Evolutionary conservation across 2,113 vertebrate genomes (phyloP).

Genomic region (Coryphaenoides rupestris): DNA sequence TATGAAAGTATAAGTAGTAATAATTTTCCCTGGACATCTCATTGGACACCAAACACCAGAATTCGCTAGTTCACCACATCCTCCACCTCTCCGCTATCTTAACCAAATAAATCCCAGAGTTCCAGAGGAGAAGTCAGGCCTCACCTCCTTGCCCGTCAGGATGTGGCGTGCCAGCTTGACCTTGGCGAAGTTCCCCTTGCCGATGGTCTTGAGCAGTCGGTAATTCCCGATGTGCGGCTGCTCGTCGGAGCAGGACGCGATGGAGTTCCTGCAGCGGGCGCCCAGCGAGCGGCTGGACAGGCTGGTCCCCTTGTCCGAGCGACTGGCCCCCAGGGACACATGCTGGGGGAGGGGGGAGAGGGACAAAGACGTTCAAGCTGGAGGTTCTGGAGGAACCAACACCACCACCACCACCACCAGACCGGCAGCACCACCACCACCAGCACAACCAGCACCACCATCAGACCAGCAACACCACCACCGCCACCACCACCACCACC

Average conservation of each 20-base stretch:
- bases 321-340: conserved; percentile 81
- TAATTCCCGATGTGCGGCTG: conserved; percentile 93
- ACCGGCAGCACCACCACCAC: too few relatives aligned
- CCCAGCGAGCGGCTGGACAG: conserved; percentile 89
- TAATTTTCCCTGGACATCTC: too few relatives aligned
- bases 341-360: conserved; percentile 63
- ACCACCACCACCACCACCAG: conserved; percentile 8
- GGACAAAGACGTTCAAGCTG: conserved; percentile 10
- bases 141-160: conserved; percentile 86
- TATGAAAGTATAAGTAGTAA: too few relatives aligned
- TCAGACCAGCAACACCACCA: too few relatives aligned
- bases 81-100: too few relatives aligned
- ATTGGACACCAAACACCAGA: too few relatives aligned
- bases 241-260: conserved; percentile 88
- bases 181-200: conserved; percentile 94
- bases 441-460: background rate
- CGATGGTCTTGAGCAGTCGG: conserved; percentile 89
- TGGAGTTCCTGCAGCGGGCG: conserved; percentile 87
- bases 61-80: too few relatives aligned
- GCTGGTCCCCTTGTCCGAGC: conserved; percentile 86
- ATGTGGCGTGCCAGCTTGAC: conserved; percentile 91
- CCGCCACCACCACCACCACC: too few relatives aligned
- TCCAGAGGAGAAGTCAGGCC: conserved; percentile 1
- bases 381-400: background rate
- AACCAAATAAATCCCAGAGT: too few relatives aligned